Percentiles rank a stretch among this genome's conserved stretches.
These are phyloP conservation scores for Oriolus oriolus DNA, from an alignment of 2,113 vertebrate genomes.

Conservation along the genomic window DNA sequence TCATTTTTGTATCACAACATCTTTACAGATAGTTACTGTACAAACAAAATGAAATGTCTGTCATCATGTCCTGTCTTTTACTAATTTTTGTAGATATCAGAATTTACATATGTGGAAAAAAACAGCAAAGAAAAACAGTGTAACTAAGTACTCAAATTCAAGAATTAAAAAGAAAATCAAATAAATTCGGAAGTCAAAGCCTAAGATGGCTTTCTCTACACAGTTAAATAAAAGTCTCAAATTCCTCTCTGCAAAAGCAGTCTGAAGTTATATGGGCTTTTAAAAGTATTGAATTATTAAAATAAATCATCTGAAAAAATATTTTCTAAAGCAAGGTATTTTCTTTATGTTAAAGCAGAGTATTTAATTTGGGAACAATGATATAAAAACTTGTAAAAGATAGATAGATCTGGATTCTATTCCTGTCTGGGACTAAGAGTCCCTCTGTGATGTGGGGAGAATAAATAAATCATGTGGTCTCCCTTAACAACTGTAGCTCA, in stretches of 20 bases:
- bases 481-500: neutral
- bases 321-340: neutral
- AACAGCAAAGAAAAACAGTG: fast-evolving
- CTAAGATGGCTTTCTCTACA: neutral
- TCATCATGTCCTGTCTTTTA: neutral
- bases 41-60: neutral
- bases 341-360: neutral
- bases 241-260: fast-evolving
- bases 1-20: neutral
- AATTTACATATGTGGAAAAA: neutral
- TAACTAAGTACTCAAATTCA: neutral
- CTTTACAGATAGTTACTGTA: neutral
- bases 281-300: neutral
- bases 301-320: neutral
- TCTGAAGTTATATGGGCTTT: neutral
- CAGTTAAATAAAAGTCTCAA: neutral
- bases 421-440: neutral
- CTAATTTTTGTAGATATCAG: neutral
- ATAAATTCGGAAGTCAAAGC: neutral
- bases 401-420: neutral
- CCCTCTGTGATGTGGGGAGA: neutral
- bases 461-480: neutral
- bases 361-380: neutral
- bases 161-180: neutral
- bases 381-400: neutral